Evolutionary conservation across 1,140 invertebrate species (phyloP), one percentile per base, ranked within the genome.

Genomic region (Ceratina australensis): DNA sequence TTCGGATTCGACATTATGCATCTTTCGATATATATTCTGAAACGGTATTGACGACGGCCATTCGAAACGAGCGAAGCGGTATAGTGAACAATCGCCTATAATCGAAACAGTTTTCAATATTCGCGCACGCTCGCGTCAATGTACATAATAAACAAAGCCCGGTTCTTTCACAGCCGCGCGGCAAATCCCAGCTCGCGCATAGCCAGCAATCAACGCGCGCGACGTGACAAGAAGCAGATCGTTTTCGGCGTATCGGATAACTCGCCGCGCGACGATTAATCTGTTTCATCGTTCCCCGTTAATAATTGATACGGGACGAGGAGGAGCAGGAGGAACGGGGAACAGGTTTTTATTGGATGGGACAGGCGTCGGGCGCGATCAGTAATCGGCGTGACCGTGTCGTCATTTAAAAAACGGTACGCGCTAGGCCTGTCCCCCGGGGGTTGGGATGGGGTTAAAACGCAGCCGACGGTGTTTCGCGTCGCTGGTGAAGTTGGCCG

Each of bases 381-480:
- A 72, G 76, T 84, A 84, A 84, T 85, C 83, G 83, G 78, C 61
- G 78, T 72, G 74, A 81, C 78, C 74, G 73, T 77, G 79, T 83
- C 78, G 74, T 56, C 82, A 67, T 85, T 84, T 84, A 78, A 84
- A 42, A 85, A 84, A 84, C 79, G 72, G 67, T 75, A 78, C 49
- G 69, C 69, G 66, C 22, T 5, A 57, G 26, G 22, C 57, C 22
- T 26, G 16, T 24, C 18, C 18, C 24, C 16, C 18, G 2, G 18
- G 59, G 24, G 49, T 16, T 24, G 47, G 5, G 57, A 64, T 24
- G 71, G 50, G 77, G 13, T 72, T 72, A 67, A 59, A 69, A 60
- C 50, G 47, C 60, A 77, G 50, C 57, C 64, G 73, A 81, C 5
- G 61, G 61, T 82, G 52, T 42, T 42, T 42, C 33, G 33, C 33